Evolutionary conservation across 53 echinoderm and acorn worm genomes (phyloP).

Genomic region (Patiria pectinifera): DNA sequence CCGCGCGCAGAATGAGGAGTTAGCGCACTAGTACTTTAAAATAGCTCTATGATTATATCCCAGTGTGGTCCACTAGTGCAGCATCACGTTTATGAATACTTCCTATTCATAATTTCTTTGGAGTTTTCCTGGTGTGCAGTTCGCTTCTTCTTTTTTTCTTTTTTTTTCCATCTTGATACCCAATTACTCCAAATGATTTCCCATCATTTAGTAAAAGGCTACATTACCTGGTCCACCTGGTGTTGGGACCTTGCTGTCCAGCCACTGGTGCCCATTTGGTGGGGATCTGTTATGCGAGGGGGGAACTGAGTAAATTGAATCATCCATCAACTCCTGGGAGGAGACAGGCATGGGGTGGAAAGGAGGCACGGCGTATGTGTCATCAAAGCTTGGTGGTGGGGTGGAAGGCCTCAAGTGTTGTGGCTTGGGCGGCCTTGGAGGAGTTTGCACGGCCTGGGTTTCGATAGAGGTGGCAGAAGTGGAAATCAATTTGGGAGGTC

Average conservation of each 20-base stretch:
- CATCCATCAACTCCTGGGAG: conserved; percentile 27
- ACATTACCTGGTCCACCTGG: background rate
- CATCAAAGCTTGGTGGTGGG: conserved; percentile 84
- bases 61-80: too few relatives aligned
- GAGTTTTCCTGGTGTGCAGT: too few relatives aligned
- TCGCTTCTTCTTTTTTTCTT: too few relatives aligned
- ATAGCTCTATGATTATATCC: too few relatives aligned
- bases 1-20: too few relatives aligned
- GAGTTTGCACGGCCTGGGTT: conserved; percentile 63
- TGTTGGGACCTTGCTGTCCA: conserved; percentile 53
- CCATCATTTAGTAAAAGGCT: background rate
- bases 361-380: conserved; percentile 74
- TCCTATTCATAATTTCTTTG: too few relatives aligned
- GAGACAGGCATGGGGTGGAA: conserved; percentile 32
- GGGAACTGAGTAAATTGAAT: conserved; percentile 17
- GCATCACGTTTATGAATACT: too few relatives aligned
- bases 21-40: too few relatives aligned
- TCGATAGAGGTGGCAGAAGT: background rate
- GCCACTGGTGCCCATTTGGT: conserved; percentile 55
- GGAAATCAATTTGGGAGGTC: conserved; percentile 46
- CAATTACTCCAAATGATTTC: too few relatives aligned
- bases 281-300: conserved; percentile 38
- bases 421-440: conserved; percentile 91
- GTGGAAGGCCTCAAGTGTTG: conserved; percentile 68
- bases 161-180: too few relatives aligned